Evolutionary conservation across 2,113 vertebrate species (phyloP).

Genomic region (Procapra przewalskii): DNA sequence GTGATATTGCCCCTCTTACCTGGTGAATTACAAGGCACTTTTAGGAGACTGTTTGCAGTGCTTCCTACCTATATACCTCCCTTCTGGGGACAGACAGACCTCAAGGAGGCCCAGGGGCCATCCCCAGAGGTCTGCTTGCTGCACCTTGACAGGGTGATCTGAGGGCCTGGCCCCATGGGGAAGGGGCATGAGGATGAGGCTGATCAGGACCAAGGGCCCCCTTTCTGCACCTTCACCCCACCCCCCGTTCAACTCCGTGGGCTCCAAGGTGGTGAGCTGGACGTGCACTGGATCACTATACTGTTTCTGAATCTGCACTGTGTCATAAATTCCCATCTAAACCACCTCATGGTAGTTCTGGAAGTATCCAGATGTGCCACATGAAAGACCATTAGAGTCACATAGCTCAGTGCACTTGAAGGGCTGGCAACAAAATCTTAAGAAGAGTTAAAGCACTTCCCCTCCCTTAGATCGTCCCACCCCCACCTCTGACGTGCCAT

Average conservation of each 20-base stretch:
- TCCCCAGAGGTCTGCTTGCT: background rate
- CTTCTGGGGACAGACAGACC: slow-evolving; percentile 64
- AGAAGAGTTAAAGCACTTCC: slow-evolving; percentile 55
- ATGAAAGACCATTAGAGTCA: slow-evolving; percentile 35
- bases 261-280: background rate
- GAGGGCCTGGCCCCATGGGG: background rate
- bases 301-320: background rate
- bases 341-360: slow-evolving; percentile 50
- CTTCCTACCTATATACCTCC: slow-evolving; percentile 70
- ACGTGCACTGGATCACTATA: background rate
- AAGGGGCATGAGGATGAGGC: background rate
- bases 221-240: background rate
- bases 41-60: slow-evolving; percentile 66
- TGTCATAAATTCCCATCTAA: background rate
- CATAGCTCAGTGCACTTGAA: slow-evolving; percentile 72
- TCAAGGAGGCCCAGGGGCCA: background rate
- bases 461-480: background rate
- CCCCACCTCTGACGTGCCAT: slow-evolving; percentile 10
- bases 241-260: background rate
- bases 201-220: background rate
- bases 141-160: background rate
- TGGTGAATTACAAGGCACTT: slow-evolving; percentile 72
- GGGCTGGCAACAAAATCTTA: slow-evolving; percentile 67
- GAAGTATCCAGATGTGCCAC: slow-evolving; percentile 55
- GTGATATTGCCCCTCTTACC: slow-evolving; percentile 56